Evolutionary conservation across 2,888 invertebrate genomes (phyloP).

Genomic region (Maniola hyperantus): DNA sequence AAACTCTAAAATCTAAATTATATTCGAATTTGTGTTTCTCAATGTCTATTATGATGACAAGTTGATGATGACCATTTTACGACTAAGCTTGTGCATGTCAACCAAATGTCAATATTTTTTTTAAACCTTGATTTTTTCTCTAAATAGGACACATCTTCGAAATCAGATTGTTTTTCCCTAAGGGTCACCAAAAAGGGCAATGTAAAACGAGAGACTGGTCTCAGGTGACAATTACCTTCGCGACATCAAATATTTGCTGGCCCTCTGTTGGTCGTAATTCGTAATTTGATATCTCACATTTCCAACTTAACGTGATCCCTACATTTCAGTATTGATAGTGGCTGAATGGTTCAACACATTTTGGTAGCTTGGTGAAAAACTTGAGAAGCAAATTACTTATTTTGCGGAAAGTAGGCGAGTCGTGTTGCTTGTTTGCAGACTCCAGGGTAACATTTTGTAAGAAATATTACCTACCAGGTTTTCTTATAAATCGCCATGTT

Average conservation of each 20-base stretch:
- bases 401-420: slow-evolving; percentile 61
- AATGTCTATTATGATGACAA: background rate
- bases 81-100: background rate
- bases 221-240: slow-evolving; percentile 73
- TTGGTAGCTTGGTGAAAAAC: slow-evolving; percentile 46
- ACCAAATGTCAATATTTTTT: background rate
- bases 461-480: slow-evolving; percentile 55
- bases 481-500: slow-evolving; percentile 19
- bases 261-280: slow-evolving; percentile 73
- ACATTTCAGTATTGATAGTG: background rate
- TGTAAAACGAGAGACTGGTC: slow-evolving; percentile 54
- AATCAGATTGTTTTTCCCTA: slow-evolving; percentile 32
- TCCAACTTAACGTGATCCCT: slow-evolving; percentile 36
- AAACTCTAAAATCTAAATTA: background rate
- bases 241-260: slow-evolving; percentile 77
- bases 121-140: background rate
- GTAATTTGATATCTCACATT: slow-evolving; percentile 61
- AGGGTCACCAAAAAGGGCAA: slow-evolving; percentile 47
- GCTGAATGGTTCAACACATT: slow-evolving; percentile 42
- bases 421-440: slow-evolving; percentile 77
- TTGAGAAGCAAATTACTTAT: slow-evolving; percentile 65
- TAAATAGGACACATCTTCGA: background rate
- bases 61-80: no score
- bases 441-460: slow-evolving; percentile 62
- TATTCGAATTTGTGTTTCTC: background rate